These are phyloP conservation scores for Sminthurinus signatus DNA, from an alignment of 1,140 invertebrate genomes.

Conservation along the genomic window DNA sequence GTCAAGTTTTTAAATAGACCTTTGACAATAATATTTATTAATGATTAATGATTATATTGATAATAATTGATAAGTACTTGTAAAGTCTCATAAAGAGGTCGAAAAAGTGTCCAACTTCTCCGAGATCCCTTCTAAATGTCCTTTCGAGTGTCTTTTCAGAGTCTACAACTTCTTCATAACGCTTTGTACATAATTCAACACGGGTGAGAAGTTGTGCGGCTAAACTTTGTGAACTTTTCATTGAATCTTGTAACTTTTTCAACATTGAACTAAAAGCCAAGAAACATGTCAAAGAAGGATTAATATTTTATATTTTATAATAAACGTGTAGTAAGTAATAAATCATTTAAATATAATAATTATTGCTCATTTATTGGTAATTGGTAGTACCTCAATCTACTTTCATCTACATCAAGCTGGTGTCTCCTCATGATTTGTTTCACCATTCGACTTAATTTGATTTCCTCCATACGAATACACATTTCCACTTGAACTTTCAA, in stretches of 20 bases:
- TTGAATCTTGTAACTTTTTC: slow-evolving; percentile 24
- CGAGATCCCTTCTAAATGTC: slow-evolving; percentile 45
- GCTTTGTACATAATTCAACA: slow-evolving; percentile 33
- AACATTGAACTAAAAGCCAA: slow-evolving; percentile 14
- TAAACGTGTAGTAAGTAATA: not conserved
- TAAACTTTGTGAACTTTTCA: slow-evolving; percentile 26
- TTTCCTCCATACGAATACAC: slow-evolving; percentile 31
- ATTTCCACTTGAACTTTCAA: slow-evolving; percentile 26
- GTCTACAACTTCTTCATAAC: slow-evolving; percentile 37
- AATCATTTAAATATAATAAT: too few species aligned
- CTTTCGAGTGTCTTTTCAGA: slow-evolving; percentile 48
- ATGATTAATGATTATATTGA: not conserved
- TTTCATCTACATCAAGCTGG: slow-evolving; percentile 21
- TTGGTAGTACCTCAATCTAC: slow-evolving; percentile 14
- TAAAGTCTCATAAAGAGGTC: slow-evolving; percentile 33
- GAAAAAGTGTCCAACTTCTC: slow-evolving; percentile 35
- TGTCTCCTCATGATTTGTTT: slow-evolving; percentile 19
- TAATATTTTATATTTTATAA: not conserved
- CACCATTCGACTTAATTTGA: slow-evolving; percentile 22
- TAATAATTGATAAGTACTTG: slow-evolving; percentile 22
- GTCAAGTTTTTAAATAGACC: slow-evolving; percentile 3
- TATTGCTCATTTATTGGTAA: too few species aligned
- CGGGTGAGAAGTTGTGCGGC: slow-evolving; percentile 32
- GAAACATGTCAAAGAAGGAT: not conserved
- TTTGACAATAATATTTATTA: not conserved